These are phyloP conservation scores for Platysternon megacephalum DNA, from an alignment of 2,113 vertebrate species.

Conservation along the genomic window DNA sequence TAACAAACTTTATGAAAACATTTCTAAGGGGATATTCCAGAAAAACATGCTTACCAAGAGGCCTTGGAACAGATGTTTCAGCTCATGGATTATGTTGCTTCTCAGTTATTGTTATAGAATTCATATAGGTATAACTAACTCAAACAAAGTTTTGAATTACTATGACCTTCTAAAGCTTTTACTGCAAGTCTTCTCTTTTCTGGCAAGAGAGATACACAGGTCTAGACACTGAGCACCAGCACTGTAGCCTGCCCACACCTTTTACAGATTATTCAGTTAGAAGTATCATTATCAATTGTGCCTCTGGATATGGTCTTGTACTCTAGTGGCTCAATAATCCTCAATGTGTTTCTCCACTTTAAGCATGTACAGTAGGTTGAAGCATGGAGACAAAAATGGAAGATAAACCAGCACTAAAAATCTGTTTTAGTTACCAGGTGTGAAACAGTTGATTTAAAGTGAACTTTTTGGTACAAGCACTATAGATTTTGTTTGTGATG, in stretches of 20 bases:
- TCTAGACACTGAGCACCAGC: not conserved
- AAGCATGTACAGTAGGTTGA: not conserved
- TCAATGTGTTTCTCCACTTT: not conserved
- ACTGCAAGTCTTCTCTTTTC: not conserved
- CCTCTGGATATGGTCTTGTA: accelerated
- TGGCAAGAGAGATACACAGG: accelerated
- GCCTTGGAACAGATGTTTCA: slow-evolving; percentile 57
- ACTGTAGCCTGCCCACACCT: not conserved
- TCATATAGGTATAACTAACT: slow-evolving; percentile 6
- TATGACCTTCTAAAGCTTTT: not conserved
- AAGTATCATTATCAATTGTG: not conserved
- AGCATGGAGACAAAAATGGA: not conserved
- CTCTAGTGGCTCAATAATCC: accelerated
- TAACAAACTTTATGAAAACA: slow-evolving; percentile 76
- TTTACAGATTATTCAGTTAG: not conserved
- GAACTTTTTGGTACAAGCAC: not conserved
- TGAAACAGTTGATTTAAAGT: not conserved
- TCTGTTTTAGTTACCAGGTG: not conserved
- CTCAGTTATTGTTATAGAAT: slow-evolving; percentile 36
- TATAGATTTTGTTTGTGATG: not conserved
- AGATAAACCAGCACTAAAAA: not conserved
- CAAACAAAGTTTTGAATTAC: not conserved
- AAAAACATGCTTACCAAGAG: slow-evolving; percentile 60
- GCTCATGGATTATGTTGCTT: slow-evolving; percentile 21
- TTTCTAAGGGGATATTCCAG: slow-evolving; percentile 75